phyloP scores from a whole-genome alignment of 2,888 invertebrate species.

The Campoletis raptor region DNA sequence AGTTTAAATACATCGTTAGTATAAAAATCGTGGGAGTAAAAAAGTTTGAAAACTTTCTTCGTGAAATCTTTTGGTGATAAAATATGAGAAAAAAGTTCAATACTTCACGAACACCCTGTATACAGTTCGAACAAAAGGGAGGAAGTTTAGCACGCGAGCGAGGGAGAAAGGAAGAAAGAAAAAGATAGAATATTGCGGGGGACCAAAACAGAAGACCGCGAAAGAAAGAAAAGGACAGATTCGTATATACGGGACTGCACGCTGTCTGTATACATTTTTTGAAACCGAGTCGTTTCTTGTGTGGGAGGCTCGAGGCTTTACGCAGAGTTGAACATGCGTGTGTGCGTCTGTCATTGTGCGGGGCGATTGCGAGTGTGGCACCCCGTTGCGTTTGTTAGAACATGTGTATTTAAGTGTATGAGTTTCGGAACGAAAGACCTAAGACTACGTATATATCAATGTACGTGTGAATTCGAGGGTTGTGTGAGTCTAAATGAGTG shows the following conservation, averaged over 20 bases:
- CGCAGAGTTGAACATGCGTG: conserved; percentile 17
- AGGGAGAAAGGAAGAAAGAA: neutral
- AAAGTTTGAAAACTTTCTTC: conserved; percentile 20
- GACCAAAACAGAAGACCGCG: conserved; percentile 17
- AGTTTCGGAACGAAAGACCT: conserved; percentile 48
- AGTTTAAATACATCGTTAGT: conserved; percentile 30
- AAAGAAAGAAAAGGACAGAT: conserved; percentile 31
- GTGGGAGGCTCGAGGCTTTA: conserved; percentile 47
- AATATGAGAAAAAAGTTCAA: conserved; percentile 8
- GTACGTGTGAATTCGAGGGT: conserved; percentile 31
- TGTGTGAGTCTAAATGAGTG: conserved; percentile 61
- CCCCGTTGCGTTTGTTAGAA: conserved; percentile 59
- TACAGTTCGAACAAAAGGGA: conserved; percentile 25
- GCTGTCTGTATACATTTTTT: conserved; percentile 16
- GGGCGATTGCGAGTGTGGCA: conserved; percentile 60
- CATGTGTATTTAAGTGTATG: conserved; percentile 45
- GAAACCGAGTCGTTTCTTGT: conserved; percentile 50
- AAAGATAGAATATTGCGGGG: neutral
- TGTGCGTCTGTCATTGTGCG: conserved; percentile 36
- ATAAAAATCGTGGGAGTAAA: neutral
- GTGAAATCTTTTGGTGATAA: neutral
- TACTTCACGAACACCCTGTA: conserved; percentile 31
- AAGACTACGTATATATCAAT: conserved; percentile 11
- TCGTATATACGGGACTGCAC: conserved; percentile 10
- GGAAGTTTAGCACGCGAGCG: conserved; percentile 28